A percentile compares a stretch with the other conserved stretches of the same genome.
These are phyloP conservation scores for Cygnus atratus DNA, from an alignment of 2,113 vertebrate species.

Conservation along the genomic window DNA sequence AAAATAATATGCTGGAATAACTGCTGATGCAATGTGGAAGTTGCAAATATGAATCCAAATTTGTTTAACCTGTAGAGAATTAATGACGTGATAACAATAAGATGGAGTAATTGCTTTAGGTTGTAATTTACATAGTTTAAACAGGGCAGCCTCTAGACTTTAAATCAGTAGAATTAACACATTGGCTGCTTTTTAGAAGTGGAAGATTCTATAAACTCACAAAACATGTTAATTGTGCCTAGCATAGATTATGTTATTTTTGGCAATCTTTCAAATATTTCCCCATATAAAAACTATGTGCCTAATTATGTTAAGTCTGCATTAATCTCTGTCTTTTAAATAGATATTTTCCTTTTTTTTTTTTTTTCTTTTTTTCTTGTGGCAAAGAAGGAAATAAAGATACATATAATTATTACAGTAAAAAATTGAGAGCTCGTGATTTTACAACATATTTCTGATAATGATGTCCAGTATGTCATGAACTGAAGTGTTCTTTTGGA, in stretches of 20 bases:
- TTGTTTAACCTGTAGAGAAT: slow-evolving; percentile 66
- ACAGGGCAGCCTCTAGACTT: slow-evolving; percentile 21
- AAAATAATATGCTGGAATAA: slow-evolving; percentile 29
- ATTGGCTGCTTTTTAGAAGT: neutral
- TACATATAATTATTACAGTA: neutral
- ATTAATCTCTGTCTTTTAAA: neutral
- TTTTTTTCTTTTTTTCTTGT: neutral
- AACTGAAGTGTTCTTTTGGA: neutral
- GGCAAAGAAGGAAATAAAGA: neutral
- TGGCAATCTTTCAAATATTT: slow-evolving; percentile 1
- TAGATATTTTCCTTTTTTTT: neutral
- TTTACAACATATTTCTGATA: neutral
- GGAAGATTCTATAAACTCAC: neutral
- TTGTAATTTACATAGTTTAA: slow-evolving; percentile 50
- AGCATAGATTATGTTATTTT: neutral
- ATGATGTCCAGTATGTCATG: neutral
- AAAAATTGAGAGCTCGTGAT: fast-evolving
- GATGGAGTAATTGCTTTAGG: slow-evolving; percentile 54
- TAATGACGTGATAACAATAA: slow-evolving; percentile 60
- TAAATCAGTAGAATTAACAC: slow-evolving; percentile 40
- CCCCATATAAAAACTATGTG: neutral
- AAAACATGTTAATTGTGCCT: neutral
- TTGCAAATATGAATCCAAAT: slow-evolving; percentile 50
- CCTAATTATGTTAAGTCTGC: neutral
- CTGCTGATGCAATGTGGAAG: slow-evolving; percentile 33